phyloP scores from a whole-genome alignment of 1,140 invertebrate genomes.

The Drosophila quadrilineata region DNA sequence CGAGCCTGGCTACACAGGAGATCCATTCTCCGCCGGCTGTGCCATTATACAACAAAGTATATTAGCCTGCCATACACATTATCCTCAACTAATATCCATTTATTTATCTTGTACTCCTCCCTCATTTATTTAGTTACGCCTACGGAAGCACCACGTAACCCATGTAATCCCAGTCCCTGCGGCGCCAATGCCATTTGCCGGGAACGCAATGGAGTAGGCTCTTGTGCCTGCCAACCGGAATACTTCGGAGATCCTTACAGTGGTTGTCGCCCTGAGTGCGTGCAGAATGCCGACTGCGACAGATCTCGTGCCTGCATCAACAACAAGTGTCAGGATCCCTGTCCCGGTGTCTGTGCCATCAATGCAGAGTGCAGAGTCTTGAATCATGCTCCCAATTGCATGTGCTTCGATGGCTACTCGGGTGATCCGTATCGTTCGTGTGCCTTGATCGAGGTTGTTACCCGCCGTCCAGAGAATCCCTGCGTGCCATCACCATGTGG shows the following conservation, averaged over 20 bases:
- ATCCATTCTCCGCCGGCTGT: slow-evolving; percentile 87
- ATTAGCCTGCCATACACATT: slow-evolving; percentile 7
- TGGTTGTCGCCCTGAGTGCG: slow-evolving; percentile 87
- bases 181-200: slow-evolving; percentile 90
- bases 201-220: slow-evolving; percentile 88
- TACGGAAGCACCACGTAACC: slow-evolving; percentile 82
- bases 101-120: not conserved
- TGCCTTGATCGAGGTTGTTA: slow-evolving; percentile 57
- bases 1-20: slow-evolving; percentile 88
- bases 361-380: slow-evolving; percentile 86
- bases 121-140: slow-evolving; percentile 55
- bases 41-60: slow-evolving; percentile 81
- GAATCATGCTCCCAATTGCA: slow-evolving; percentile 89
- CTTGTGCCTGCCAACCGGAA: slow-evolving; percentile 88
- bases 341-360: slow-evolving; percentile 86
- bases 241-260: slow-evolving; percentile 90
- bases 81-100: slow-evolving; percentile 13
- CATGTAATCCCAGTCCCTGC: slow-evolving; percentile 90
- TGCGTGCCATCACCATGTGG: slow-evolving; percentile 92
- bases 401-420: slow-evolving; percentile 87
- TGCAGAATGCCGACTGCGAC: slow-evolving; percentile 86
- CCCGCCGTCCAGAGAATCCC: slow-evolving; percentile 82
- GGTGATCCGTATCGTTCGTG: slow-evolving; percentile 86
- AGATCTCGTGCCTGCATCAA: slow-evolving; percentile 86
- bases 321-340: slow-evolving; percentile 88